phyloP scores from a whole-genome alignment of 2,113 vertebrate genomes.

The Sus scrofa region T2T-Sscrofa CM000820.6:21699501-21700000 shows the following conservation, averaged over 20 bases:
- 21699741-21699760: neutral
- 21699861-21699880: too few relatives aligned
- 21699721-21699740: neutral
- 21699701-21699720: neutral
- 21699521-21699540: neutral
- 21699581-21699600: neutral
- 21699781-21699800: neutral
- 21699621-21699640: neutral
- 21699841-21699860: too few relatives aligned
- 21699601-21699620: neutral
- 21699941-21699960: too few relatives aligned
- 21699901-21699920: too few relatives aligned
- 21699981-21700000: too few relatives aligned
- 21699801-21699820: too few relatives aligned
- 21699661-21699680: neutral
- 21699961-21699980: too few relatives aligned
- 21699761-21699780: neutral
- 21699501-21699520: conserved; percentile 25
- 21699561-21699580: neutral
- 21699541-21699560: neutral
- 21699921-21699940: too few relatives aligned
- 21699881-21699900: too few relatives aligned
- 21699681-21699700: neutral
- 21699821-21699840: too few relatives aligned
- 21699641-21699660: neutral